Percentiles rank a stretch among this genome's conserved stretches.
Conservation (phyloP, 1,140 invertebrate species). For the Drosophila serrata region DNA sequence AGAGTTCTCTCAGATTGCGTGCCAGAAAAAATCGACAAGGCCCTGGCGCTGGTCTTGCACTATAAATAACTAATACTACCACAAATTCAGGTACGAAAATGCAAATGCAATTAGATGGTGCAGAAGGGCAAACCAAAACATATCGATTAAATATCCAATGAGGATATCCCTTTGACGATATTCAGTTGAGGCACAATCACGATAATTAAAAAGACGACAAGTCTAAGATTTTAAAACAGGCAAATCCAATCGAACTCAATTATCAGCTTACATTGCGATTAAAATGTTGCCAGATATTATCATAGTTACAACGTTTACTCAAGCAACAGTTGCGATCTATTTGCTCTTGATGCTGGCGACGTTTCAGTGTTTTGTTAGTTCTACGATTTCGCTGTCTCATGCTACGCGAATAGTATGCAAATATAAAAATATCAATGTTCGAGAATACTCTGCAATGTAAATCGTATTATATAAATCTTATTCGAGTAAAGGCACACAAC, state of each 20-base stretch:
- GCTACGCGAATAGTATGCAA: slow-evolving; percentile 45
- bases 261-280: slow-evolving; percentile 62
- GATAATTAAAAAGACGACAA: not conserved
- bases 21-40: slow-evolving; percentile 60
- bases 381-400: slow-evolving; percentile 66
- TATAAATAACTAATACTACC: slow-evolving; percentile 33
- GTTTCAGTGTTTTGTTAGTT: slow-evolving; percentile 56
- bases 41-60: slow-evolving; percentile 9
- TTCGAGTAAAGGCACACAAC: slow-evolving; percentile 40
- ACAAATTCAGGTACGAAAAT: slow-evolving; percentile 34
- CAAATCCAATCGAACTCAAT: not conserved
- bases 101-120: slow-evolving; percentile 42
- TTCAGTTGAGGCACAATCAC: not conserved
- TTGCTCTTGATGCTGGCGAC: slow-evolving; percentile 50
- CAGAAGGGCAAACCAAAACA: slow-evolving; percentile 14
- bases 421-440: slow-evolving; percentile 9
- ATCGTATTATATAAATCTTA: slow-evolving; percentile 70
- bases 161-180: not conserved
- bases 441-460: slow-evolving; percentile 31
- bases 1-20: slow-evolving; percentile 11
- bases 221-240: not conserved
- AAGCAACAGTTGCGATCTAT: slow-evolving; percentile 64
- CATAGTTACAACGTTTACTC: slow-evolving; percentile 69
- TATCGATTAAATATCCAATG: slow-evolving; percentile 31
- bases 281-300: slow-evolving; percentile 71